These are phyloP conservation scores for Xenopus borealis DNA, from an alignment of 2,113 vertebrate genomes.

Conservation along the genomic window DNA sequence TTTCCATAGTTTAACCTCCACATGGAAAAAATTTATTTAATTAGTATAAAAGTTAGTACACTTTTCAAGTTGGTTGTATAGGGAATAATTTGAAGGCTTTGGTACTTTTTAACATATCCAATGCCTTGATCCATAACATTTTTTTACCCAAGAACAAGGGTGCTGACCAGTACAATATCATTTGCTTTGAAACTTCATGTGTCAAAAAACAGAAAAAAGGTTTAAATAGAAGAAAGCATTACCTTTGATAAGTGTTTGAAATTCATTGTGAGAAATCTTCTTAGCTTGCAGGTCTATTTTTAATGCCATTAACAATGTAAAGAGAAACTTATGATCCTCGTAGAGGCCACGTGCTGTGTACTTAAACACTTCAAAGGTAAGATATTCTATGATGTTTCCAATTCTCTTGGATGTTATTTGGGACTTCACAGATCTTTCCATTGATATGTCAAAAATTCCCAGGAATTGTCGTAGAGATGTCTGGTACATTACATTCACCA, in stretches of 20 bases:
- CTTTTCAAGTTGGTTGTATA: no score
- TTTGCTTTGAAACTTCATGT: no score
- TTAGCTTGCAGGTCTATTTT: conserved; percentile 75
- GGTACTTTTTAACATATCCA: no score
- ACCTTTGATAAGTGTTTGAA: conserved; percentile 82
- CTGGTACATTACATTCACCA: conserved; percentile 83
- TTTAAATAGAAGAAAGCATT: conserved; percentile 17
- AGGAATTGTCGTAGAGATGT: conserved; percentile 78
- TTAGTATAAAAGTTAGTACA: no score
- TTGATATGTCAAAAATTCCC: conserved; percentile 73
- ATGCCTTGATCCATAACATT: no score
- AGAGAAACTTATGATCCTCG: conserved; percentile 77
- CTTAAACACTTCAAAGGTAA: conserved; percentile 73
- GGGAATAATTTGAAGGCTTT: no score
- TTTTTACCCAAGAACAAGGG: no score
- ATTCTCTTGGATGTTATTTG: conserved; percentile 75
- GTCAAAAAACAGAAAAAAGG: no score
- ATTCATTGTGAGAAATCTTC: conserved; percentile 73
- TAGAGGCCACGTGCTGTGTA: conserved; percentile 76
- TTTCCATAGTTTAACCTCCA: no score
- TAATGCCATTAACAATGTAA: conserved; percentile 74
- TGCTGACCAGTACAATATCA: no score
- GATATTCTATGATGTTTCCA: conserved; percentile 66
- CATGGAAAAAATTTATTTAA: no score
- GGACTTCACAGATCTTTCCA: conserved; percentile 67